phyloP scores from a whole-genome alignment of 2,113 vertebrate species.

The Archocentrus centrarchus region DNA sequence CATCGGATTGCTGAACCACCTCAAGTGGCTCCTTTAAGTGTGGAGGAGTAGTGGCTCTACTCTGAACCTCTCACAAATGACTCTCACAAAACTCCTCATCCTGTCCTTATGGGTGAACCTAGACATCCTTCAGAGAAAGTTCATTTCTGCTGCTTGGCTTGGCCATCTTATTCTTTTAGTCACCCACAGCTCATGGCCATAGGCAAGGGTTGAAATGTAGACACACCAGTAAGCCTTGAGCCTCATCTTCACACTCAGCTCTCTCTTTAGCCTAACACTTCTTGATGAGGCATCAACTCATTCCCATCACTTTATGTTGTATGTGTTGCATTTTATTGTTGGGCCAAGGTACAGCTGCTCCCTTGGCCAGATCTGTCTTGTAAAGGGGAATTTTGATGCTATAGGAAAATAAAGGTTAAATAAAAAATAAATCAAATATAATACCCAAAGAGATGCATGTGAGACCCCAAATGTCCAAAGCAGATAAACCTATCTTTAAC shows the following conservation, averaged over 20 bases:
- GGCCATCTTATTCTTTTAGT: background rate
- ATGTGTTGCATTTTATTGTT: background rate
- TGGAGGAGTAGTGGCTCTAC: background rate
- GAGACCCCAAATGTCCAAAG: background rate
- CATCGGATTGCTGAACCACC: background rate
- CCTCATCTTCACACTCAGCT: background rate
- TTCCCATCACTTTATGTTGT: background rate
- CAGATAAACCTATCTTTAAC: background rate
- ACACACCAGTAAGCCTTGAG: background rate
- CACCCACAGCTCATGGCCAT: background rate
- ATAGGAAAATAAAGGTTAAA: background rate
- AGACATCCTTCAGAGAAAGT: background rate
- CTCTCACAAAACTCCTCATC: background rate
- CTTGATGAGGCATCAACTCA: background rate
- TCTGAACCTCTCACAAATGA: background rate
- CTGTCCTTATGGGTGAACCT: background rate
- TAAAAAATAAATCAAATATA: background rate
- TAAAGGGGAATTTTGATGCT: background rate
- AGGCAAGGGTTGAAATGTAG: background rate
- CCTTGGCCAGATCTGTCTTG: background rate
- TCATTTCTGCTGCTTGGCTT: constrained; percentile 1
- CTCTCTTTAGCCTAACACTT: background rate
- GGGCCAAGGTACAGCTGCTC: background rate
- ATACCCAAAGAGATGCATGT: background rate
- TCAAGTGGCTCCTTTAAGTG: background rate